Base-by-base conservation (phyloP, 2,797 vertebrate genomes). In the Carduelis carduelis region DNA sequence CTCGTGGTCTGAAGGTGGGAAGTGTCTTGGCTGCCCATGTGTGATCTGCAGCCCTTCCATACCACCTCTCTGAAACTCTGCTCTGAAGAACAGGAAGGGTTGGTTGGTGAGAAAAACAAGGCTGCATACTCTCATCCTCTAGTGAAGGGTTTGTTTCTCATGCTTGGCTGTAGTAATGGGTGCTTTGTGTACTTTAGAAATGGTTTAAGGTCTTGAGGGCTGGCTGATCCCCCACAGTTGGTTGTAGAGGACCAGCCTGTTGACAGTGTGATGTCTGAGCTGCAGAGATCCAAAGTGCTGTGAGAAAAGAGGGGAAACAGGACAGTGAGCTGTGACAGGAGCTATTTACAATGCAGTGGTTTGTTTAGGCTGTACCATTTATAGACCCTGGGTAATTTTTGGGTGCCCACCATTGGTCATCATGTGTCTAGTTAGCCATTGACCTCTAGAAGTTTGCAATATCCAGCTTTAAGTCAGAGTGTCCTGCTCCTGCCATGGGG, bases 21-120 rank as follows among this genome's bases (percentile, higher is more conserved):
- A 8, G 16, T 14, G 32, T 83, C 17, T n/a, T 50, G 27, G n/a
- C 27, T 72, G 82, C 23, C 50, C 8, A 0, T 27, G 23, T 44
- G 68, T 30, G 55, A 59, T 69, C 47, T 80, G 60, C 46, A n/a
- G 75, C 16, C 30, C 16, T 0, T 0, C 2, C 11, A 52, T 53
- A 28, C 26, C 30, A 39, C 56, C 57, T n/a, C 27, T 68, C 0
- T 1, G 63, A 59, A 77, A 17, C 59, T 39, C n/a, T 70, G 18
- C 57, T 55, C 56, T 93, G 56, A 56, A 22, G 60, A 66, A 12
- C 0, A 1, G 60, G 28, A 34, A 35, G 9, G 6, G 5, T 34
- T 75, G 65, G 6, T 23, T 72, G 77, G 59, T 34, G 35, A 50
- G 50, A 17, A 52, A 43, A 52, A 59, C 2, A 12, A 53, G 79